A percentile compares a stretch with the other conserved stretches of the same genome.
Conservation (phyloP, 2,888 invertebrate genomes). For the Caenorhabditis afra region DNA sequence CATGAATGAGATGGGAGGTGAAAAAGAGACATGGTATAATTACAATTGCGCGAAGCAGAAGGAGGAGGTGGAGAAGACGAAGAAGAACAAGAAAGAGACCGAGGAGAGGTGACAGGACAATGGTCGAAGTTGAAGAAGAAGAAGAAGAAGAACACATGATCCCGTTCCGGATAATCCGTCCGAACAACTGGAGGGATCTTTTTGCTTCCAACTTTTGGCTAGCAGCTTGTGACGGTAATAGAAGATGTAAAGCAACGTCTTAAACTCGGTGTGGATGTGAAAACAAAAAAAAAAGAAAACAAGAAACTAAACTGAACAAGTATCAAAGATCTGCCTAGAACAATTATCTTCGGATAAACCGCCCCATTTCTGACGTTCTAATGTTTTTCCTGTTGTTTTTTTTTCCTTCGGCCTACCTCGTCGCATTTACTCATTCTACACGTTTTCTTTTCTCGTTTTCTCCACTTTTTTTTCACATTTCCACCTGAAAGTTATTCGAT, state of each 20-base stretch:
- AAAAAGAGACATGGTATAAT: constrained; percentile 50
- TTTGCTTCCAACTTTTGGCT: no score
- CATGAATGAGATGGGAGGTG: constrained; percentile 29
- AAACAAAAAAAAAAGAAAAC: background rate
- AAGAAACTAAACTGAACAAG: constrained; percentile 13
- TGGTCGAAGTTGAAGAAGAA: no score
- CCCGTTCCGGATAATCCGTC: constrained; percentile 38
- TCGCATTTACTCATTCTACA: constrained; percentile 1
- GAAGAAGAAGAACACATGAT: no score
- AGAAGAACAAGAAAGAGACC: no score
- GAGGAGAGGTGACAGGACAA: no score
- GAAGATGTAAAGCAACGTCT: no score
- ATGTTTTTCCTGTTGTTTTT: constrained; percentile 54
- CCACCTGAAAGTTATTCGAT: background rate
- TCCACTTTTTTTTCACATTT: background rate
- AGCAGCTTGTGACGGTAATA: no score
- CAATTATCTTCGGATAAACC: constrained; percentile 57
- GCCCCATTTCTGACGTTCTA: constrained; percentile 39
- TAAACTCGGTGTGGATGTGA: no score
- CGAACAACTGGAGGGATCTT: background rate
- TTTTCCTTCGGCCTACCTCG: constrained; percentile 5
- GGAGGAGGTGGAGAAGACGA: no score
- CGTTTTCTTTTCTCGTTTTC: constrained; percentile 2
- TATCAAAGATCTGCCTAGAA: constrained; percentile 50
- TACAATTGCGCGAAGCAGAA: constrained; percentile 35